Conservation (phyloP, 2,888 invertebrate genomes). For the Choristoneura rosaceana region DNA sequence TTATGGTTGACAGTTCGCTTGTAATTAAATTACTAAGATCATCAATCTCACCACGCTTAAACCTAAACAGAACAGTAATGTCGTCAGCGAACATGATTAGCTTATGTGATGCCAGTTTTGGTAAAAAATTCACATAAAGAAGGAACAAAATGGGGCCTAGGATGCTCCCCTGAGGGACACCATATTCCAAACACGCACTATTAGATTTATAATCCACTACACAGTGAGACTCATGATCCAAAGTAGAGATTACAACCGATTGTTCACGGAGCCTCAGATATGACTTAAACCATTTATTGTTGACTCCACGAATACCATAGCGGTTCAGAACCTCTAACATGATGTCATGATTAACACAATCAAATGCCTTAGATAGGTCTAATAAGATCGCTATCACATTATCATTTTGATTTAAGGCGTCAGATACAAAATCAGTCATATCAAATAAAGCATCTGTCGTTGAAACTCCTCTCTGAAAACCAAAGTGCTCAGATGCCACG, state of each 20-base stretch:
- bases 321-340: neutral
- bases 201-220: neutral
- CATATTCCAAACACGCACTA: neutral
- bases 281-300: constrained; percentile 1
- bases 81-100: neutral
- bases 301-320: constrained; percentile 1
- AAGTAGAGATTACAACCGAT: neutral
- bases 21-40: neutral
- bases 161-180: constrained; percentile 1
- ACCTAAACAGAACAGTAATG: neutral
- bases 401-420: too few species aligned
- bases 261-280: neutral
- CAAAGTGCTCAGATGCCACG: neutral
- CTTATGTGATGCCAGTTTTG: neutral
- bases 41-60: neutral
- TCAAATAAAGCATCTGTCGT: neutral
- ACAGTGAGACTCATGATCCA: neutral
- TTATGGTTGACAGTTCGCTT: neutral
- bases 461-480: neutral
- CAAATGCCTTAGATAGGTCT: neutral
- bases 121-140: neutral
- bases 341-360: neutral
- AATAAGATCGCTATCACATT: neutral
- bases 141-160: neutral
- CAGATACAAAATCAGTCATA: neutral